phyloP scores from a whole-genome alignment of 2,888 invertebrate genomes.

The Ophonus ardosiacus region DNA sequence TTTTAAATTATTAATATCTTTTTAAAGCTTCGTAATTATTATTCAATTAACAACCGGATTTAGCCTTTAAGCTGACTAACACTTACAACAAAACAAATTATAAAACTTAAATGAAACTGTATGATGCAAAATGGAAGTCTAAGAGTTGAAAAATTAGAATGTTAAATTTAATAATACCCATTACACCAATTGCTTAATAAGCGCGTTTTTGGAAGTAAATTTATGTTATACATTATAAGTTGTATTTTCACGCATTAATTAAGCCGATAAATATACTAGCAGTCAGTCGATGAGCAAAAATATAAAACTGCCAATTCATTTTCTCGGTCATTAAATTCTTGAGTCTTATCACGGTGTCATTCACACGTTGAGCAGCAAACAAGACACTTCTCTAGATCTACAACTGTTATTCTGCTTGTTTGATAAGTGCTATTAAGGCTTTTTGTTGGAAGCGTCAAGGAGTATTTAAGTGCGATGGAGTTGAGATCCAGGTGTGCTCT shows the following conservation, averaged over 20 bases:
- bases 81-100: conserved; percentile 9
- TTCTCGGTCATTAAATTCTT: not conserved
- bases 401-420: conserved; percentile 44
- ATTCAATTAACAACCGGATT: conserved; percentile 36
- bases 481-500: conserved; percentile 52
- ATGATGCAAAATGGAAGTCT: conserved; percentile 43
- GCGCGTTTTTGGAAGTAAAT: not conserved
- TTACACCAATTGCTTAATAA: conserved; percentile 44
- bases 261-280: not conserved
- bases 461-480: conserved; percentile 45
- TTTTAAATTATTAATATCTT: conserved; percentile 9
- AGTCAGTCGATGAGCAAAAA: not conserved
- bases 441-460: conserved; percentile 36
- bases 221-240: not conserved
- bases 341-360: conserved; percentile 25
- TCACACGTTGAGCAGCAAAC: conserved; percentile 7
- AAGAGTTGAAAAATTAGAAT: conserved; percentile 47
- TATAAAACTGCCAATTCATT: conserved; percentile 18
- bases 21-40: conserved; percentile 37
- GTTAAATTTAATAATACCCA: conserved; percentile 33
- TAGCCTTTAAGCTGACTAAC: conserved; percentile 22
- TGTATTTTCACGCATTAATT: not conserved
- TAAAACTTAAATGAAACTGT: conserved; percentile 1
- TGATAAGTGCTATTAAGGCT: conserved; percentile 48
- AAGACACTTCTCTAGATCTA: conserved; percentile 19